Conservation (phyloP, 1,140 invertebrate species). For the Conus betulinus region DNA sequence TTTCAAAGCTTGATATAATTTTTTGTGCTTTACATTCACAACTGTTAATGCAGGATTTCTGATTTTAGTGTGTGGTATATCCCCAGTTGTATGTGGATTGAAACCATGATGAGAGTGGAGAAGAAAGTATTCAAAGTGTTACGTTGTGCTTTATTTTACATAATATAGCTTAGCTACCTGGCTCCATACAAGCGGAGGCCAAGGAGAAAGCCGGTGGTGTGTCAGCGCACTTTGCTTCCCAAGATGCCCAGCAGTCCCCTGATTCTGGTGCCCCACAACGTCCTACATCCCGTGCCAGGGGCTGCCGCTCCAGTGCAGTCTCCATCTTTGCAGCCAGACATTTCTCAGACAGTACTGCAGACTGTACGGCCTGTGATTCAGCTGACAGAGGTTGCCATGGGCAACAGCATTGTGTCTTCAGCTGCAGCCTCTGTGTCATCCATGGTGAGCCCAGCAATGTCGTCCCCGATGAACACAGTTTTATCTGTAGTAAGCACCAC, state of each 20-base stretch:
- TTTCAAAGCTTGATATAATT: too few relatives aligned
- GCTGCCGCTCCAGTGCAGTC: neutral
- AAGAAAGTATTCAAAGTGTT: too few relatives aligned
- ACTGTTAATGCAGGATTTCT: too few relatives aligned
- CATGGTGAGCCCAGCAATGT: slow-evolving; percentile 75
- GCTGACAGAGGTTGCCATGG: neutral
- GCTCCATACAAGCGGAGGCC: slow-evolving; percentile 25
- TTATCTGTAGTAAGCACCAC: slow-evolving; percentile 83
- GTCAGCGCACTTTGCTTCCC: slow-evolving; percentile 49
- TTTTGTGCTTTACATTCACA: too few relatives aligned
- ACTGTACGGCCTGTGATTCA: neutral
- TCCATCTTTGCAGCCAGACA: neutral
- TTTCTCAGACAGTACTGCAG: neutral
- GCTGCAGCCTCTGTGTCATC: neutral
- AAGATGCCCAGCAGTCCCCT: slow-evolving; percentile 36
- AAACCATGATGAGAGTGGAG: too few relatives aligned
- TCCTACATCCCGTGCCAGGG: neutral
- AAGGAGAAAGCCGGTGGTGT: slow-evolving; percentile 43
- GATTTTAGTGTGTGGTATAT: too few relatives aligned
- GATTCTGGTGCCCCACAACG: neutral
- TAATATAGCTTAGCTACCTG: slow-evolving; percentile 1
- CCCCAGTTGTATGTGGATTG: too few relatives aligned
- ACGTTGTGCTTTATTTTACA: too few relatives aligned
- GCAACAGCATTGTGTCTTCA: neutral
- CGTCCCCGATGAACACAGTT: slow-evolving; percentile 93